These are phyloP conservation scores for Napeogenes inachia DNA, from an alignment of 2,888 invertebrate genomes.

Conservation along the genomic window DNA sequence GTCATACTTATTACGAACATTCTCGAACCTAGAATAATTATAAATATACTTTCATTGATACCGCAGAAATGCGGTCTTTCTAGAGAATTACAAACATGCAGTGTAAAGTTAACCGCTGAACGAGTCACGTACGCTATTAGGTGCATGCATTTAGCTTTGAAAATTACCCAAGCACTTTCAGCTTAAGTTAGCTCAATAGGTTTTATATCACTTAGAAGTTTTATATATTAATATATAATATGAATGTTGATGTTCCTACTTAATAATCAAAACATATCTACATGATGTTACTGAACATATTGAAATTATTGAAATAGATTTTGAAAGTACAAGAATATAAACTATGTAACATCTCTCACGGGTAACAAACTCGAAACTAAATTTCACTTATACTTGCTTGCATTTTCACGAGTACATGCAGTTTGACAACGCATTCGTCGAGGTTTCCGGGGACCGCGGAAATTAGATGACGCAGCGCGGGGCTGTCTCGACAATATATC, in stretches of 20 bases:
- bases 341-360: neutral
- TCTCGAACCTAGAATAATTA: neutral
- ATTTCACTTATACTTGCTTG: constrained; percentile 26
- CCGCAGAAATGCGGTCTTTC: neutral
- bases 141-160: constrained; percentile 1
- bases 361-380: constrained; percentile 26
- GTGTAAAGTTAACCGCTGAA: neutral
- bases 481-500: constrained; percentile 20
- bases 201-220: no score
- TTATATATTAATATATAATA: no score
- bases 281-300: no score
- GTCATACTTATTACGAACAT: no score
- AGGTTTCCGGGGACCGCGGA: constrained; percentile 45
- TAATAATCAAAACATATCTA: no score
- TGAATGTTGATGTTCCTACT: no score
- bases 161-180: neutral
- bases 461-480: constrained; percentile 56
- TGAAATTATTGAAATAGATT: no score
- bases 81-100: neutral
- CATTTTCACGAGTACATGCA: constrained; percentile 23
- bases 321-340: no score
- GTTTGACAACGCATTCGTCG: constrained; percentile 50
- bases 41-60: neutral
- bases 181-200: no score
- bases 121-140: constrained; percentile 3